Base-by-base conservation (phyloP, 1,140 invertebrate species). In the Lepeophtheirus salmonis region DNA sequence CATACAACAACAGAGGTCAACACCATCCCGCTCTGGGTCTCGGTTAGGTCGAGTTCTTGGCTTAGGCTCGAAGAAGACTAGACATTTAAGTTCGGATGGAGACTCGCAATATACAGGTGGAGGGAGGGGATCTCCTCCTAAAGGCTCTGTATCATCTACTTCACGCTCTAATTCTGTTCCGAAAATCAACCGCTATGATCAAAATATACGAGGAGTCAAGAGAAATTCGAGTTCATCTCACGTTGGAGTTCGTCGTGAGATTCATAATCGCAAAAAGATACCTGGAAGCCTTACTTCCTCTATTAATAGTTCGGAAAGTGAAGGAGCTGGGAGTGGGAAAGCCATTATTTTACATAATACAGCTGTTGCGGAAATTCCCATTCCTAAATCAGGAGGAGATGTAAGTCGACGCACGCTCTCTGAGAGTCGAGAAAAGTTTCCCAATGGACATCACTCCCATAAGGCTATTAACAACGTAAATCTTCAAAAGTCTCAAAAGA, bases 321-420 rank as follows among this genome's bases (percentile, higher is more conserved):
- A 65, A 10, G 66, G 64, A 22, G 63, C 63, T 56, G 62, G 60
- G 2, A 62, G 61, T 20, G 52, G 60, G 22, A 58, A 63, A 14
- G 56, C 53, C 6, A 49, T 25, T 26, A 58, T 66, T 54, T 57
- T 68, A 10, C 67, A 68, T 50, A 66, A 66, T 6, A 66, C 67
- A 0, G 64, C 66, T 1, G 66, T 68, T 4, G 67, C 67, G 4
- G 67, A 68, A 56, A 68, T 68, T 41, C 67, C 67, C 2, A 59
- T 65, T 14, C 54, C 62, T 3, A 57, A 56, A 21, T 55, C 58
- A 16, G n/a, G n/a, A n/a, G n/a, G n/a, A n/a, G n/a, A n/a, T n/a
- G n/a, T n/a, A n/a, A 25, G 13, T 53, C 41, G n/a, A 30, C 59
- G 4, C 57, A 60, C 24, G 52, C 63, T 23, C 63, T 41, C 41